A percentile compares a stretch with the other conserved stretches of the same genome.
phyloP scores from a whole-genome alignment of 2,113 vertebrate genomes.

The Triplophysa tibetana region DNA sequence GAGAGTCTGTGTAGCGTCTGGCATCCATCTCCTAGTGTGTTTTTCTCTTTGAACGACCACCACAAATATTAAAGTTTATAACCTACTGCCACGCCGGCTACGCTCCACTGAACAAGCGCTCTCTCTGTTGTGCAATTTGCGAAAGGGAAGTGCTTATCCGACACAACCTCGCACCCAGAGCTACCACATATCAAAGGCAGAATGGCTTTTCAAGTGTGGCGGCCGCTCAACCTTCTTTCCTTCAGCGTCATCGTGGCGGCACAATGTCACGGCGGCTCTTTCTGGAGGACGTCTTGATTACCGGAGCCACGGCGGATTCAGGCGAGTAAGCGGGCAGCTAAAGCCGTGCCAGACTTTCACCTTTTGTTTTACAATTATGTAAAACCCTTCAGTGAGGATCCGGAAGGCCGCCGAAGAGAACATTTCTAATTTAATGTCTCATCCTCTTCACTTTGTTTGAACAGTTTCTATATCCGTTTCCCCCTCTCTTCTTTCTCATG shows the following conservation, averaged over 20 bases:
- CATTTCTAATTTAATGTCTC: slow-evolving; percentile 40
- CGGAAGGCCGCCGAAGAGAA: slow-evolving; percentile 29
- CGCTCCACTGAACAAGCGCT: slow-evolving; percentile 9
- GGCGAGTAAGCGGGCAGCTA: background rate
- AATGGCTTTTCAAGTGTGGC: slow-evolving; percentile 32
- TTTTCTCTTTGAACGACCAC: slow-evolving; percentile 14
- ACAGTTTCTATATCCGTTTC: slow-evolving; percentile 8
- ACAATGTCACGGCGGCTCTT: slow-evolving; percentile 22
- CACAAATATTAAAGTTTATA: slow-evolving; percentile 47
- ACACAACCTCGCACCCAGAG: slow-evolving; percentile 30
- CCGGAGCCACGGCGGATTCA: background rate
- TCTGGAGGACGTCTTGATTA: slow-evolving; percentile 38
- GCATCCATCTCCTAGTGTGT: slow-evolving; percentile 26
- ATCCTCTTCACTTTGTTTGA: slow-evolving; percentile 32
- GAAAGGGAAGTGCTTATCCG: slow-evolving; percentile 42
- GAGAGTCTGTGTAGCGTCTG: background rate
- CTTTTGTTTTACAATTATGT: slow-evolving; percentile 40
- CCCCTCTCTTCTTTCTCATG: background rate
- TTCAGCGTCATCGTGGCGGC: background rate
- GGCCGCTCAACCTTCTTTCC: slow-evolving; percentile 18
- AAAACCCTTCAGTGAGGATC: slow-evolving; percentile 14
- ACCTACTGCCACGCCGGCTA: slow-evolving; percentile 23
- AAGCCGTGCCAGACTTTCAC: slow-evolving; percentile 3
- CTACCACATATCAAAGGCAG: slow-evolving; percentile 38
- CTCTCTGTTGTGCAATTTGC: slow-evolving; percentile 36